Conservation (phyloP, 2,113 vertebrate species). For the Brachionichthys hirsutus region DNA sequence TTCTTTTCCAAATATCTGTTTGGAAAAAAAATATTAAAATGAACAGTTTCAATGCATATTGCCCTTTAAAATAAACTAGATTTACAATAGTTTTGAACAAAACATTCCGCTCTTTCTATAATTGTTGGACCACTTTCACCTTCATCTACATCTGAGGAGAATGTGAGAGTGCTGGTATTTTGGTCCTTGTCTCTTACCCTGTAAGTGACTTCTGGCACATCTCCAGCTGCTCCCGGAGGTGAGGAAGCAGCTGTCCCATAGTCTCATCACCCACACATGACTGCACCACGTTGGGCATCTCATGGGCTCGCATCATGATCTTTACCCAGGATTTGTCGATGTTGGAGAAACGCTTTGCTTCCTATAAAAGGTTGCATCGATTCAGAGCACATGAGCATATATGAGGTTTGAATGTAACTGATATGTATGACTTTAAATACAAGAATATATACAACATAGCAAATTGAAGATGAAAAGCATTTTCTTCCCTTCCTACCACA, state of each 20-base stretch:
- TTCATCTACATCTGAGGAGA: too few species aligned
- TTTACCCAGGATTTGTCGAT: slow-evolving; percentile 98
- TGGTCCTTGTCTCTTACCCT: slow-evolving; percentile 78
- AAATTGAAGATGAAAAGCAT: not conserved
- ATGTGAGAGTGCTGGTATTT: not conserved
- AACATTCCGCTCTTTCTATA: too few species aligned
- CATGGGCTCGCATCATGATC: slow-evolving; percentile 93
- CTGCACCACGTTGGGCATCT: slow-evolving; percentile 90
- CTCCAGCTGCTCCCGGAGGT: slow-evolving; percentile 93
- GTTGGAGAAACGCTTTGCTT: slow-evolving; percentile 94
- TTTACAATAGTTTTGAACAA: too few species aligned
- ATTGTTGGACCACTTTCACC: too few species aligned
- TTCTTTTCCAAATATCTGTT: slow-evolving; percentile 95
- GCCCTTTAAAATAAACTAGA: too few species aligned
- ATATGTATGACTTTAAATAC: too few species aligned
- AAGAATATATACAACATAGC: too few species aligned
- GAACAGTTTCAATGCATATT: not conserved
- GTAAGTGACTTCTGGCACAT: slow-evolving; percentile 98
- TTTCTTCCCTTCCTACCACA: too few species aligned
- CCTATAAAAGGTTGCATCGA: slow-evolving; percentile 69
- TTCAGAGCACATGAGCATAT: not conserved
- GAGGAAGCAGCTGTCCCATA: slow-evolving; percentile 91
- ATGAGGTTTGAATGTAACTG: not conserved
- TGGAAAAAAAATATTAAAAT: not conserved
- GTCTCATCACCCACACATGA: slow-evolving; percentile 94